These are phyloP conservation scores for Lates calcarifer DNA, from an alignment of 2,113 vertebrate genomes.

Conservation along the genomic window DNA sequence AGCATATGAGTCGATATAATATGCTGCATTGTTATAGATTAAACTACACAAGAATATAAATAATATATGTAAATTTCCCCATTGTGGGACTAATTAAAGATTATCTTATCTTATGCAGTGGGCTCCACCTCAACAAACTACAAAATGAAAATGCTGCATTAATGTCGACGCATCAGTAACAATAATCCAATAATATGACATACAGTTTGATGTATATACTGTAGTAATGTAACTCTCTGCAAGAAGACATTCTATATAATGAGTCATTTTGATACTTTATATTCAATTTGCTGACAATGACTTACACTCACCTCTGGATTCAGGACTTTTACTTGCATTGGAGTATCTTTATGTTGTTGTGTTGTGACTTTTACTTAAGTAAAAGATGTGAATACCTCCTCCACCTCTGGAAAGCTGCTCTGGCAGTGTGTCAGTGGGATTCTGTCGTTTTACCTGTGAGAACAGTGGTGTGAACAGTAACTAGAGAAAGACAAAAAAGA, in stretches of 20 bases:
- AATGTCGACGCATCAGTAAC: neutral
- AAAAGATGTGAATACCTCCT: neutral
- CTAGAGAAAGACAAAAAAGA: neutral
- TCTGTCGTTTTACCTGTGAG: neutral
- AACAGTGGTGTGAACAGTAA: neutral
- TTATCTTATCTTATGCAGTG: too few species aligned
- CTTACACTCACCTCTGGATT: neutral
- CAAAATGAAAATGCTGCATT: neutral
- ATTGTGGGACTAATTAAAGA: too few species aligned
- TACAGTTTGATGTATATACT: neutral
- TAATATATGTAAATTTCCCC: too few species aligned
- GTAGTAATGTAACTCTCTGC: neutral
- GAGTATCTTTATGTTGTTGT: neutral
- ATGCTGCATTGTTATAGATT: neutral
- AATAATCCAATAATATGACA: neutral
- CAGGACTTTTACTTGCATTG: neutral
- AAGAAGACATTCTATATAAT: neutral
- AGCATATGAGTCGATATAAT: neutral
- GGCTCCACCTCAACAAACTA: neutral
- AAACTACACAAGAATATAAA: neutral
- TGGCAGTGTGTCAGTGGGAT: neutral
- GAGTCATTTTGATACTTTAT: neutral
- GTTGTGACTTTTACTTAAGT: neutral
- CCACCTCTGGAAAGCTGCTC: neutral
- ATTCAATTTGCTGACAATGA: neutral